These are phyloP conservation scores for Polyommatus iphigenia DNA, from an alignment of 2,888 invertebrate genomes.

Conservation along the genomic window DNA sequence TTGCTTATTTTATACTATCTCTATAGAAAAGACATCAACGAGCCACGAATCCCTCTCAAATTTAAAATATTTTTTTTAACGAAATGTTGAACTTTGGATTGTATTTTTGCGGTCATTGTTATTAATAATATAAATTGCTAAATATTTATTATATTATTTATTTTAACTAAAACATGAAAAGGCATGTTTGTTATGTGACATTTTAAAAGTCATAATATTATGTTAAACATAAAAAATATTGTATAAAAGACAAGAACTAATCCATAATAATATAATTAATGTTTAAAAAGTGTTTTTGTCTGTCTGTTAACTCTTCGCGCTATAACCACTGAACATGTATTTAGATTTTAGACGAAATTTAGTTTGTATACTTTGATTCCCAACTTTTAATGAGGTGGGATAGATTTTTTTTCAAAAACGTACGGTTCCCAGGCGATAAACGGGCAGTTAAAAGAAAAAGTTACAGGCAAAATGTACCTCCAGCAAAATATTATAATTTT, in stretches of 20 bases:
- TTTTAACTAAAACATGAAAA: neutral
- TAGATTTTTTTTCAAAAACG: no score
- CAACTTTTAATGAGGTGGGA: no score
- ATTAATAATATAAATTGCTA: neutral
- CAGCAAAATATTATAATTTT: neutral
- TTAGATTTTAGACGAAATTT: no score
- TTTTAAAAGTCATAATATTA: neutral
- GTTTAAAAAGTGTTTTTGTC: no score
- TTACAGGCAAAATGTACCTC: neutral
- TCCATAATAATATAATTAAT: no score
- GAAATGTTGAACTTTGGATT: neutral
- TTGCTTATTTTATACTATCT: slow-evolving; percentile 19
- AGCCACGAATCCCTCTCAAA: slow-evolving; percentile 33
- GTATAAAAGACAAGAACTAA: neutral
- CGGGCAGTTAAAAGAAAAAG: neutral
- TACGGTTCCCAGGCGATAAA: neutral
- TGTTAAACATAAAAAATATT: neutral
- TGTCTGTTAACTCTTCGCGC: no score
- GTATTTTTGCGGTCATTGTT: neutral
- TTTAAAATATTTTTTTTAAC: neutral
- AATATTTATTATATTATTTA: neutral
- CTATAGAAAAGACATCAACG: slow-evolving; percentile 50
- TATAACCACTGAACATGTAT: no score
- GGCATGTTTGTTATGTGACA: neutral
- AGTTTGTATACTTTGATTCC: no score